Base-by-base conservation (phyloP, 2,888 invertebrate genomes). In the Atherix ibis region DNA sequence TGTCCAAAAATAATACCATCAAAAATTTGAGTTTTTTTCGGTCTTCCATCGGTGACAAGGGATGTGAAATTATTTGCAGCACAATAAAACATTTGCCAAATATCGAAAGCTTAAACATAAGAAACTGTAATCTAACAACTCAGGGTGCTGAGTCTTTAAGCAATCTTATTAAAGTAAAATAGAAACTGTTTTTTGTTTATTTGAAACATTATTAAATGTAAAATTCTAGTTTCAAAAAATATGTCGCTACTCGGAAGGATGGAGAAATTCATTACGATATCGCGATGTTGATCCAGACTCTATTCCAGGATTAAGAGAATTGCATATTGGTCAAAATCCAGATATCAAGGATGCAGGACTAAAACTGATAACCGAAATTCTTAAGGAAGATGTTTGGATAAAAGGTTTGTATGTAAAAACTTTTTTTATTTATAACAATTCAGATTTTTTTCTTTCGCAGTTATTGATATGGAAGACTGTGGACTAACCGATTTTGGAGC, bases 261-360 rank as follows among this genome's bases (percentile, higher is more conserved):
- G 84, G 84, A 74, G 78, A 41, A 75, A 77, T 45, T 81, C 82
- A 5, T 53, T 85, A 34, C 68, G 84, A n/a, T 83, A 82, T 51
- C 69, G 76, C 12, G 65, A 75, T 30, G 79, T 83, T 0, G 71
- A 81, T 45, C 57, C 76, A n/a, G 74, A 75, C 39, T 58, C 69
- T 1, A 79, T 82, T 71, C 68, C 74, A 1, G 84, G 84, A 0
- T 56, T 84, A 14, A 70, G 78, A 31, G 64, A 76, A 26, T 64
- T 85, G 38, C 69, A 73, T 0, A 49, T 84, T 14, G 79, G 81
- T 46, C 69, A 69, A 22, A 84, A 84, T 58, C 68, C 71, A 1
- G 64, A 64, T 39, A 57, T 84, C 10, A 71, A 73, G 0, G 79
- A 83, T 51, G 60, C 61, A 1, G 83, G 79, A 0, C 58, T 73